These are phyloP conservation scores for Gonioctena quinquepunctata DNA, from an alignment of 1,140 invertebrate genomes.

Conservation along the genomic window DNA sequence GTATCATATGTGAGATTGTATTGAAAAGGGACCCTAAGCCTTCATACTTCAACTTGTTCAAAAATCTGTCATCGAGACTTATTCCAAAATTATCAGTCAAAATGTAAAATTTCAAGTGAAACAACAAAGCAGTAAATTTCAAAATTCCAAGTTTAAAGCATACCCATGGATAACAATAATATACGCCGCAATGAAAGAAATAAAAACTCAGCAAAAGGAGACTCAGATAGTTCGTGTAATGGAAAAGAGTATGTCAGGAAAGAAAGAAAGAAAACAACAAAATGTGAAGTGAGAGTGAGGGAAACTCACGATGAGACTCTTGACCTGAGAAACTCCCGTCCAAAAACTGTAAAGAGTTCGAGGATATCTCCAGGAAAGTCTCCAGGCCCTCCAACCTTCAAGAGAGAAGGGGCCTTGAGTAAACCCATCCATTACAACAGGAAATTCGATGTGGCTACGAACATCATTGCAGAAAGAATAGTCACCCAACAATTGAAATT, in stretches of 20 bases:
- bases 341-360: not conserved
- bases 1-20: no score
- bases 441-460: not conserved
- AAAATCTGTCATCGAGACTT: no score
- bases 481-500: not conserved
- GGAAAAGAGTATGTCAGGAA: no score
- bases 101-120: no score
- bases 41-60: no score
- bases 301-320: not conserved
- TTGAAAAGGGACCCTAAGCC: no score
- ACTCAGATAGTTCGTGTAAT: no score
- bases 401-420: not conserved
- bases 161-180: not conserved
- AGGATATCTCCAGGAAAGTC: not conserved
- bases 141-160: not conserved
- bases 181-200: not conserved
- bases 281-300: not conserved
- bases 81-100: no score
- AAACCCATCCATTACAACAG: not conserved
- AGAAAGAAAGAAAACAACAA: no score
- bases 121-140: no score
- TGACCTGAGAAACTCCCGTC: not conserved
- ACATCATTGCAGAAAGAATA: conserved; percentile 5
- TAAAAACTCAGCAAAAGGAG: no score
- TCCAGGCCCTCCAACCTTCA: not conserved